Evolutionary conservation across 1,140 invertebrate genomes (phyloP).

Genomic region (Ceratoteleas bidentatus): DNA sequence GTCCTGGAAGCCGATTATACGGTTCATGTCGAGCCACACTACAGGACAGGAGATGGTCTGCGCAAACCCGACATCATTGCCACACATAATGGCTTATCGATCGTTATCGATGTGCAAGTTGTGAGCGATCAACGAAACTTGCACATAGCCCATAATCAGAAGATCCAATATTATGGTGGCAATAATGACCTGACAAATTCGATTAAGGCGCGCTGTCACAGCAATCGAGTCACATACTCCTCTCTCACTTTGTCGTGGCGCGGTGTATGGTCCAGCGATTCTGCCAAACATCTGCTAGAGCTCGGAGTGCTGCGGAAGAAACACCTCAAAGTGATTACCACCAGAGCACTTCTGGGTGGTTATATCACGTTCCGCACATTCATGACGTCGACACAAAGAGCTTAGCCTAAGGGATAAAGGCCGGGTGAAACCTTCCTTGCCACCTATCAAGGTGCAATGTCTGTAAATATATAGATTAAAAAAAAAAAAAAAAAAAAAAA

Average conservation of each 20-base stretch:
- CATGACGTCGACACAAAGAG: conserved; percentile 3
- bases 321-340: conserved; percentile 15
- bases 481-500: not conserved
- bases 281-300: not conserved
- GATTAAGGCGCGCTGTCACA: too few species aligned
- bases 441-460: too few species aligned
- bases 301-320: conserved; percentile 5
- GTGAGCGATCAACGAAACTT: conserved; percentile 9
- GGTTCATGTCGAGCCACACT: too few species aligned
- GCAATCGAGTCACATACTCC: too few species aligned
- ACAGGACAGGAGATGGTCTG: too few species aligned
- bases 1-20: too few species aligned
- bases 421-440: too few species aligned
- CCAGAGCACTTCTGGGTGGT: conserved; percentile 4
- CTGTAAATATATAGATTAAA: too few species aligned
- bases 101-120: conserved; percentile 12
- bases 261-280: conserved; percentile 3
- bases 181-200: too few species aligned
- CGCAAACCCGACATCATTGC: too few species aligned
- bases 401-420: too few species aligned
- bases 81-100: not conserved
- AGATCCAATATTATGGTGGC: not conserved
- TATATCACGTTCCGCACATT: not conserved
- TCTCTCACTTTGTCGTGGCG: conserved; percentile 8
- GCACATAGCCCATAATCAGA: not conserved